Base-by-base conservation (phyloP, 2,113 vertebrate genomes). In the Ammodytes marinus region DNA sequence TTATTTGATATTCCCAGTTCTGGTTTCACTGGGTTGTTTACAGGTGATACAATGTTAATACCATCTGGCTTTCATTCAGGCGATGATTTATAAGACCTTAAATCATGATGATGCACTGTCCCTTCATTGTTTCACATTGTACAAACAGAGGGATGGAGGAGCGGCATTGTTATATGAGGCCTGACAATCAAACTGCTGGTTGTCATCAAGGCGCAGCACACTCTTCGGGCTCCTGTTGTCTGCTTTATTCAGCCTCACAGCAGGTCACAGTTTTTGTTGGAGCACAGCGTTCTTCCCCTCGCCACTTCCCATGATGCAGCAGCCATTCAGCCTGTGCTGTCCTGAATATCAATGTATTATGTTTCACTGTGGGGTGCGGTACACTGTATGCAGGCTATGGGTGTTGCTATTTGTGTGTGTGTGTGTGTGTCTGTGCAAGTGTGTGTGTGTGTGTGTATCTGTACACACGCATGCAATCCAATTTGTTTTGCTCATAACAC, bases 331-430 rank as follows among this genome's bases (percentile, higher is more conserved):
- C 57, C 17, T 35, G 64, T 47, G 73, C 49, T 63, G 83, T 80
- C 89, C 84, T 84, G 86, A 89, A 92, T 89, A 87, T 82, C 59
- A 80, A 78, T 78, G 46, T 66, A 69, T 89, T 87, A 74, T 52
- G 54, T 85, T 77, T 75, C 68, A 61, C 74, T 61, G 77, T n/a
- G 13, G 53, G 77, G 69, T 73, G 67, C 80, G 57, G 79, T 69
- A 74, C 53, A 69, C 50, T 39, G 65, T 74, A 75, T 77, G 76
- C 71, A 55, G 8, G 45, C 17, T 72, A 39, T 5, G 5, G 37
- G 64, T 53, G n/a, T 46, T 17, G 43, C 45, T 39, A 7, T 60
- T 5, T 67, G 74, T 60, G 17, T 81, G 39, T 64, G 19, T 53
- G 50, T 27, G 6, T 59, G 70, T 69, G 65, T 63, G 42, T 53